phyloP scores from a whole-genome alignment of 2,888 invertebrate genomes.

The Lycophotia porphyrea region DNA sequence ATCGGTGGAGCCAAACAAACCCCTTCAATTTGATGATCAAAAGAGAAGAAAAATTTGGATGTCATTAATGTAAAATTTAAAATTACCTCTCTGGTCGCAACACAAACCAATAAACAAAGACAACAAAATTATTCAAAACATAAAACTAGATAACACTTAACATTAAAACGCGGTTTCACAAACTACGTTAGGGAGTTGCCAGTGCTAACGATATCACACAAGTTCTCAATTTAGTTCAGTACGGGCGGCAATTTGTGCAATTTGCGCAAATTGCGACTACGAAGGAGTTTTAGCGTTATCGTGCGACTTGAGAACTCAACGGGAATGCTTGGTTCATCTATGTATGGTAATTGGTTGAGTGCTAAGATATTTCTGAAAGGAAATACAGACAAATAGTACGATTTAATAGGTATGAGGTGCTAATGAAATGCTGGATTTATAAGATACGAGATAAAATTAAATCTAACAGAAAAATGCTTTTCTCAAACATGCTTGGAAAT shows the following conservation, averaged over 20 bases:
- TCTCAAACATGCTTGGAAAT: too few species aligned
- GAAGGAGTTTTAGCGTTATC: constrained; percentile 76
- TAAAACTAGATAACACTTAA: constrained; percentile 35
- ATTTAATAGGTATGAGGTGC: constrained; percentile 10
- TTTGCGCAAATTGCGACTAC: constrained; percentile 82
- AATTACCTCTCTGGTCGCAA: neutral
- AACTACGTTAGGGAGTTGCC: constrained; percentile 69
- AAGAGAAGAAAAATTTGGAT: too few species aligned
- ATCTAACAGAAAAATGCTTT: neutral
- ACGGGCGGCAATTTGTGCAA: constrained; percentile 81
- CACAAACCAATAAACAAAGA: constrained; percentile 16
- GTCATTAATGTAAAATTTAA: neutral
- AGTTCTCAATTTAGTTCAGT: constrained; percentile 78
- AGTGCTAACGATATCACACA: constrained; percentile 77
- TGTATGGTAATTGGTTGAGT: constrained; percentile 68
- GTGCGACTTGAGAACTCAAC: constrained; percentile 60
- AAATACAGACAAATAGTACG: constrained; percentile 21
- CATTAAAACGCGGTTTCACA: constrained; percentile 63
- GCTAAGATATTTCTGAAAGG: constrained; percentile 59
- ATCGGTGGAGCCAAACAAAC: too few species aligned
- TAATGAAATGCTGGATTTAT: neutral
- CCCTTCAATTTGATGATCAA: too few species aligned
- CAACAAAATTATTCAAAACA: constrained; percentile 18
- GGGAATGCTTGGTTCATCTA: constrained; percentile 57
- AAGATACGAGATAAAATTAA: neutral